phyloP scores from a whole-genome alignment of 92 coral and sea anemone genomes.

The Siderastrea siderea region DNA sequence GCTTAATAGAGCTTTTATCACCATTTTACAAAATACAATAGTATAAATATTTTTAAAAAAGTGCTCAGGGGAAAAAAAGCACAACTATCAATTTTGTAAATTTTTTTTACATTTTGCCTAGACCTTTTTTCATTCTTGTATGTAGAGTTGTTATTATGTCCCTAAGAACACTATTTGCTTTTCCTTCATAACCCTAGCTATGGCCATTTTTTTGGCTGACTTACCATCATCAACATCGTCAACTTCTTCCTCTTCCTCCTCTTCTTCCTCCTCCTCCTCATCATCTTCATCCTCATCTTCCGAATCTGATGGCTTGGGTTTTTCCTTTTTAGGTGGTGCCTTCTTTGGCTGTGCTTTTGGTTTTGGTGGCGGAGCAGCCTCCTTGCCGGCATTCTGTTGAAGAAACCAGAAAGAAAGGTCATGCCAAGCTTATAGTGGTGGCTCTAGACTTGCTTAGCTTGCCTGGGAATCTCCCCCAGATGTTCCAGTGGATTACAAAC shows the following conservation, averaged over 20 bases:
- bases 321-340: conserved; percentile 71
- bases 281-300: conserved; percentile 93
- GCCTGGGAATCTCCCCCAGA: no score
- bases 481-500: no score
- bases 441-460: no score
- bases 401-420: neutral
- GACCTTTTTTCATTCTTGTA: no score
- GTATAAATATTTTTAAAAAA: no score
- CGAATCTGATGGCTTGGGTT: conserved; percentile 68
- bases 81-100: no score
- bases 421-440: neutral
- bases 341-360: conserved; percentile 27
- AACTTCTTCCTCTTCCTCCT: conserved; percentile 81
- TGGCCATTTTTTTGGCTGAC: neutral
- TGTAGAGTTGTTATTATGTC: no score
- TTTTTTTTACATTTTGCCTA: no score
- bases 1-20: no score
- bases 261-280: conserved; percentile 91
- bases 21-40: no score
- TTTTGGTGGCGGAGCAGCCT: conserved; percentile 37
- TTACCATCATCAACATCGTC: conserved; percentile 55
- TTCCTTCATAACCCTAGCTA: neutral
- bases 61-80: no score
- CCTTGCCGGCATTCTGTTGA: conserved; percentile 44
- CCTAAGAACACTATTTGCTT: no score